Evolutionary conservation across 2,113 vertebrate genomes (phyloP), one percentile per base, ranked within the genome.

Genomic region (Trematocara macrostoma): DNA sequence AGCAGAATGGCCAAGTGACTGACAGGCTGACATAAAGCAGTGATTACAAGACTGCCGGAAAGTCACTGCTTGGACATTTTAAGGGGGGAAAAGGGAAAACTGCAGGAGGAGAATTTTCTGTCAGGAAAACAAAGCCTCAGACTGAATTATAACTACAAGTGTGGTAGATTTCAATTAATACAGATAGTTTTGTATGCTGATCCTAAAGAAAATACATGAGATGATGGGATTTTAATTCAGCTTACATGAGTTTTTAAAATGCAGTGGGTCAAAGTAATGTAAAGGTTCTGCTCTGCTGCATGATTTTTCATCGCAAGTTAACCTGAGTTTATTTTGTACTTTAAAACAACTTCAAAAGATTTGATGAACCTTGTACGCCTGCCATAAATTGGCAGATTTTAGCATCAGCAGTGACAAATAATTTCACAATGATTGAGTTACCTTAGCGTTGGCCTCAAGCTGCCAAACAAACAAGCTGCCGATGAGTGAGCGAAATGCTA

Each of bases 1-100:
- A 89, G 69, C 35, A 42, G 79, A 86, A 88, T 67, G 56, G 74
- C 38, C 45, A 34, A 38, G 23, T 84, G 91, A 90, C 42, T 87
- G 91, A 93, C 87, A 81, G 81, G 40, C 79, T 11, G 81, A 81
- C 35, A 35, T 34, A 23, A 79, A 83, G 8, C n/a, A 76, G 9
- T 84, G 23, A 55, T 61, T 81, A 78, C 59, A 53, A 61, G 74
- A 47, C 11, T 34, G n/a, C 1, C 0, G 2, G 14, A 76, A 76
- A 31, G 14, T 31, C 69, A 7, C 69, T 76, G 69, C 4, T 76
- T 31, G 42, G 69, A 2, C 23, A 31, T 29, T 76, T 29, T 76
- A 1, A 31, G 15, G 14, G 5, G 8, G 2, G 0, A 3, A 7
- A 29, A 47, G 1, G 1, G 2, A 16, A 23, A 69, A 23, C 7